Percentiles rank a stretch among this genome's conserved stretches.
phyloP scores from a whole-genome alignment of 2,888 invertebrate genomes.

The Limnephilus auricula region DNA sequence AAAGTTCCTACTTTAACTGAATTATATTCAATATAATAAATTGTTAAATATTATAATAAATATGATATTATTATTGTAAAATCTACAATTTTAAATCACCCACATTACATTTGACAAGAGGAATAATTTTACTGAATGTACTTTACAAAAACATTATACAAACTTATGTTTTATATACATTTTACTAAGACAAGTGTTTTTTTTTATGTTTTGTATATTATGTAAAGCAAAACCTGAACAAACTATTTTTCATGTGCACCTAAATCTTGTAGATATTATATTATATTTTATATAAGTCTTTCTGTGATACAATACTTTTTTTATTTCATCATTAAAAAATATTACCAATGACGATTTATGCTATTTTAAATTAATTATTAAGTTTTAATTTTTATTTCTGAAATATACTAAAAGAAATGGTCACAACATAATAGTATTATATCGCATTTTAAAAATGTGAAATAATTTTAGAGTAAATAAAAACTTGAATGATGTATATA shows the following conservation, averaged over 20 bases:
- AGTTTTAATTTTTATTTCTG: neutral
- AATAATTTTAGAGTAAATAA: neutral
- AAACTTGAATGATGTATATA: neutral
- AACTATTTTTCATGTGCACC: conserved; percentile 2
- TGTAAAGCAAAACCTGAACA: neutral
- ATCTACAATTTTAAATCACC: neutral
- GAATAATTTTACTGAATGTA: neutral
- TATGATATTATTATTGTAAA: neutral
- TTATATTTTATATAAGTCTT: neutral
- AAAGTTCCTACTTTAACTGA: neutral
- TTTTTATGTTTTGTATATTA: neutral
- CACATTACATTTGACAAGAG: neutral
- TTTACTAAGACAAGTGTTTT: neutral
- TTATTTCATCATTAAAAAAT: neutral
- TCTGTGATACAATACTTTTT: neutral
- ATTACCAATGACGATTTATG: neutral
- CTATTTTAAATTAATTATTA: neutral
- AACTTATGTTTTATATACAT: neutral
- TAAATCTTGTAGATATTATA: neutral
- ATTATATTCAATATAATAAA: neutral
- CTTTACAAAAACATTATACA: neutral
- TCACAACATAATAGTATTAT: neutral
- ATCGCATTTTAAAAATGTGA: neutral
- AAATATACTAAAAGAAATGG: neutral
- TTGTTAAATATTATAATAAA: too few relatives aligned